phyloP scores from a whole-genome alignment of 1,140 invertebrate species.

The Ceratitis capitata region DNA sequence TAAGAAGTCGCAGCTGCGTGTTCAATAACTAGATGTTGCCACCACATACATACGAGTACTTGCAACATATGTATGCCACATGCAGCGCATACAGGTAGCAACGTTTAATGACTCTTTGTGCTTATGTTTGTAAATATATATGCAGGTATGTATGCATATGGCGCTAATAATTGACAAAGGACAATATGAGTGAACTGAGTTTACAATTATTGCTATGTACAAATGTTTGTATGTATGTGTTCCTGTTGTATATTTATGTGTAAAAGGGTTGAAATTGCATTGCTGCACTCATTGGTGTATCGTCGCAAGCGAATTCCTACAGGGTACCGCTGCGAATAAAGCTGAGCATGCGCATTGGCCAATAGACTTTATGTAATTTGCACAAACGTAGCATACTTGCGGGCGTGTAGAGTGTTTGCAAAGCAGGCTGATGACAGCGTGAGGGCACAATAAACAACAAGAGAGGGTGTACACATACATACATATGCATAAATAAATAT shows the following conservation, averaged over 20 bases:
- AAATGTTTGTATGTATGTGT: not conserved
- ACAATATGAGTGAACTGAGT: not conserved
- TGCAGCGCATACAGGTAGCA: not conserved
- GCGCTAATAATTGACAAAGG: no score
- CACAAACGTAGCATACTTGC: conserved; percentile 41
- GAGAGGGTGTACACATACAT: not conserved
- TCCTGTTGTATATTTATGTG: not conserved
- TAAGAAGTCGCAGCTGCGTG: not conserved
- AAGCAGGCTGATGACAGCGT: not conserved
- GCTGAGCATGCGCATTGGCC: conserved; percentile 42
- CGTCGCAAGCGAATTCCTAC: conserved; percentile 27
- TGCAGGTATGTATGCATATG: not conserved
- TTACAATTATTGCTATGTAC: not conserved
- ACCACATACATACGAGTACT: no score
- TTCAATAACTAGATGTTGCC: not conserved
- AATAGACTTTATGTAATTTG: conserved; percentile 40
- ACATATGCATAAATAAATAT: not conserved
- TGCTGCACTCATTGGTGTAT: conserved; percentile 37
- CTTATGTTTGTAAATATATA: not conserved
- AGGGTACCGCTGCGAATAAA: not conserved
- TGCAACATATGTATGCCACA: not conserved
- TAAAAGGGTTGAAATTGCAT: conserved; percentile 42
- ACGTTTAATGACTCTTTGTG: not conserved
- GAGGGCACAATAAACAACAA: not conserved
- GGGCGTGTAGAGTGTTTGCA: not conserved